phyloP scores from a whole-genome alignment of 2,888 invertebrate species.

The Noctua janthina region DNA sequence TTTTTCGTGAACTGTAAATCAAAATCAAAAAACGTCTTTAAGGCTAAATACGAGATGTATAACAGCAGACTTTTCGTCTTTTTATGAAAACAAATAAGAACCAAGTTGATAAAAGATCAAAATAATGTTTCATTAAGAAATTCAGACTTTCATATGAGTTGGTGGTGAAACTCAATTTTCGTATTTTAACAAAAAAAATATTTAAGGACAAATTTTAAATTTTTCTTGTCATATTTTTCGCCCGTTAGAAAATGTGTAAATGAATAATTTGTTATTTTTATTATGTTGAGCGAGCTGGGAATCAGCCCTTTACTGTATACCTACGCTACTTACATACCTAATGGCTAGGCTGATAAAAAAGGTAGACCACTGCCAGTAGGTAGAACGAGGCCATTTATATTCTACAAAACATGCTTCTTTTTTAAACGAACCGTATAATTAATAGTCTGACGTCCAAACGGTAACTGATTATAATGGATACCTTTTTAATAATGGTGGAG shows the following conservation, averaged over 20 bases:
- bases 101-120: neutral
- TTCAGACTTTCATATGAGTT: neutral
- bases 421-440: slow-evolving; percentile 27
- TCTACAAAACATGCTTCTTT: slow-evolving; percentile 12
- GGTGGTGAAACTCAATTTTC: neutral
- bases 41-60: neutral
- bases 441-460: slow-evolving; percentile 15
- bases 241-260: neutral
- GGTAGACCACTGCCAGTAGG: neutral
- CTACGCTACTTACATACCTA: neutral
- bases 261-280: neutral
- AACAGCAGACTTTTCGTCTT: neutral
- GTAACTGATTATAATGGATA: slow-evolving; percentile 26
- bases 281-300: neutral
- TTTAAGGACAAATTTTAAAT: neutral
- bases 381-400: slow-evolving; percentile 6
- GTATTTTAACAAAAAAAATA: neutral
- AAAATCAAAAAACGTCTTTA: neutral
- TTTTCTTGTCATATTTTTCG: neutral
- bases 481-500: slow-evolving; percentile 18
- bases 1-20: neutral
- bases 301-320: neutral
- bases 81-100: neutral
- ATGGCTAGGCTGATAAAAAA: slow-evolving; percentile 11
- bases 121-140: neutral